A percentile compares a stretch with the other conserved stretches of the same genome.
These are phyloP conservation scores for Agapornis roseicollis DNA, from an alignment of 2,113 vertebrate genomes.

Conservation along the genomic window DNA sequence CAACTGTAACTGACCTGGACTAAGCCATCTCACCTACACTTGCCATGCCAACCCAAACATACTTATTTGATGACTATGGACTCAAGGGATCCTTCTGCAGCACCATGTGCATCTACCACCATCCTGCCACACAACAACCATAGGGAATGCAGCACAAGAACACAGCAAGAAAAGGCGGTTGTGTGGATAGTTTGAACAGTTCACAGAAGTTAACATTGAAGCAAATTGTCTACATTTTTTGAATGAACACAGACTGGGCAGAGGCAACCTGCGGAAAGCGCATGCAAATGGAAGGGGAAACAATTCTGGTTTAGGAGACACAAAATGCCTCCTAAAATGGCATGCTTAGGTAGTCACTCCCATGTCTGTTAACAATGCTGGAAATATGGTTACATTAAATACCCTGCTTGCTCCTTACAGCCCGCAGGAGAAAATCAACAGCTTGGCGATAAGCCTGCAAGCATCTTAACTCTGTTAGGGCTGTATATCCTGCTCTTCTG, in stretches of 20 bases:
- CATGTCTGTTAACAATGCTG: background rate
- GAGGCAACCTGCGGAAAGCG: background rate
- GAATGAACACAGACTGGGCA: background rate
- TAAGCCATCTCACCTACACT: background rate
- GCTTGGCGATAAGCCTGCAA: background rate
- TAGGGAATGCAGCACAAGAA: background rate
- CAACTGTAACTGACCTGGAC: background rate
- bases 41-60: background rate
- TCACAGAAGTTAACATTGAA: background rate
- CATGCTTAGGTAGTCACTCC: background rate
- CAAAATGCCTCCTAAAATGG: background rate
- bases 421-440: background rate
- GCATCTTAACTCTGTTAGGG: background rate
- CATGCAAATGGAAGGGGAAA: background rate
- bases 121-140: background rate
- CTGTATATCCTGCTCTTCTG: background rate
- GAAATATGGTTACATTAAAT: background rate
- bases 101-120: background rate
- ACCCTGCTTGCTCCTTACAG: background rate
- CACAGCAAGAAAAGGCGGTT: background rate
- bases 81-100: background rate
- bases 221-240: accelerated
- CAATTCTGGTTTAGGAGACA: background rate
- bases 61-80: no score
- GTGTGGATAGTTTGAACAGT: background rate